Base-by-base conservation (phyloP, 2,888 invertebrate species). In the Sclerodermus sp. region DNA sequence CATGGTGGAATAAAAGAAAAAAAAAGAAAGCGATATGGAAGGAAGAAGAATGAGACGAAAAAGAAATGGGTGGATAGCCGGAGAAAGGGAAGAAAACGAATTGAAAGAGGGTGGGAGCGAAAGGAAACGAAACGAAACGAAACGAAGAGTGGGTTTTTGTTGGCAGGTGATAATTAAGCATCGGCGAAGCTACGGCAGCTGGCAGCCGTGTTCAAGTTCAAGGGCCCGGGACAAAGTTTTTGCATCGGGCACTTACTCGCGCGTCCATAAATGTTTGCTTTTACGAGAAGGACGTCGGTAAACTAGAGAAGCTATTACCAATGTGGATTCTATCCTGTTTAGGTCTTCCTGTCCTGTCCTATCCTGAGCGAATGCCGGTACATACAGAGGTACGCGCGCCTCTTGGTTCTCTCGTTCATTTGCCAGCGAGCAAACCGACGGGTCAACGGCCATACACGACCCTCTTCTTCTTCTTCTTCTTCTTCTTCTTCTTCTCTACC, bases 361-460 rank as follows among this genome's bases (percentile, higher is more conserved):
- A 10, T 14, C 13, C 30, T 18, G 47, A 48, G 34, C 48, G 43
- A 44, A 23, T 45, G 39, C 48, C 36, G 50, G 52, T 45, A 36
- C 45, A 48, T 47, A 47, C 55, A 57, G 8, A 8, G 34, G 34
- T 13, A 34, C 34, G 32, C 42, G 44, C 43, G 39, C 42, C 37
- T 23, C 8, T 23, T 8, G 23, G 8, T 8, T 23, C 23, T 23
- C 23, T 8, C 23, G 4, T 23, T 8, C 14, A 40, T 34, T n/a
- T 12, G 34, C 59, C 54, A 29, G 51, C 50, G 52, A 38, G 53
- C 61, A 23, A 23, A 23, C 23, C 23, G 8, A 23, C 67, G 72
- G 75, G 74, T 76, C 75, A 76, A 76, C 71, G 75, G 66, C 76
- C 75, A 75, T 66, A 60, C 65, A 51, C 76, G 75, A 75, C 75